These are phyloP conservation scores for Periophthalmodon schlosseri DNA, from an alignment of 2,113 vertebrate genomes.

Conservation along the genomic window DNA sequence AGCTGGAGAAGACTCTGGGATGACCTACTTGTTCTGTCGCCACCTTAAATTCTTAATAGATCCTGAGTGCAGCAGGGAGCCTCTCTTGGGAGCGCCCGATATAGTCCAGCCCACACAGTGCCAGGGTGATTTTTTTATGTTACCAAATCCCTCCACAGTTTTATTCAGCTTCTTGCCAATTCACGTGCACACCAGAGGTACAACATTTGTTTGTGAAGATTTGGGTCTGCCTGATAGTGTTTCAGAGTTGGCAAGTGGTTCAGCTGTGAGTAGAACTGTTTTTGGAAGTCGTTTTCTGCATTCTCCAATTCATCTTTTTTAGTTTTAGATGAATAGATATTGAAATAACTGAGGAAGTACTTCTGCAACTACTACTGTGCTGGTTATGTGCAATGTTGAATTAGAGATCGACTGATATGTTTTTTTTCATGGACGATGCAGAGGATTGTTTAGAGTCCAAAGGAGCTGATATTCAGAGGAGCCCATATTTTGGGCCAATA, in stretches of 20 bases:
- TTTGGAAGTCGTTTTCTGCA: neutral
- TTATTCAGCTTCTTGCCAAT: constrained; percentile 2
- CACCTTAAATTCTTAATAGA: constrained; percentile 79
- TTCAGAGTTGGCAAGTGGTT: neutral
- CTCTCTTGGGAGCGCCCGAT: constrained; percentile 66
- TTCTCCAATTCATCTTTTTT: neutral
- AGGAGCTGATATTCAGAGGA: too few relatives aligned
- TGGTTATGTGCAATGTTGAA: too few relatives aligned
- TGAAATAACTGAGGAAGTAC: neutral
- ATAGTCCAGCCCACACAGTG: constrained; percentile 60
- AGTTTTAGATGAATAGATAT: neutral
- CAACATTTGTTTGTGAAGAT: neutral
- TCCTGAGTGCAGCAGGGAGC: constrained; percentile 64
- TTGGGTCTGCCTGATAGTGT: neutral
- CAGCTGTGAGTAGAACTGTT: neutral
- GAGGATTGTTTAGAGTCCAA: too few relatives aligned
- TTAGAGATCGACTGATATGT: too few relatives aligned
- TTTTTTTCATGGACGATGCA: too few relatives aligned
- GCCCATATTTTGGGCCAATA: too few relatives aligned
- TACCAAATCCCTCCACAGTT: constrained; percentile 20
- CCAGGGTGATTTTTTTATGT: constrained; percentile 69
- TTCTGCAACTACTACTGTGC: neutral
- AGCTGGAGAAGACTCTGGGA: constrained; percentile 25
- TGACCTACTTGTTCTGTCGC: constrained; percentile 71
- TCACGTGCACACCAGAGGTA: neutral